Conservation (phyloP, 2,888 invertebrate genomes). For the Clunio marinus region DNA sequence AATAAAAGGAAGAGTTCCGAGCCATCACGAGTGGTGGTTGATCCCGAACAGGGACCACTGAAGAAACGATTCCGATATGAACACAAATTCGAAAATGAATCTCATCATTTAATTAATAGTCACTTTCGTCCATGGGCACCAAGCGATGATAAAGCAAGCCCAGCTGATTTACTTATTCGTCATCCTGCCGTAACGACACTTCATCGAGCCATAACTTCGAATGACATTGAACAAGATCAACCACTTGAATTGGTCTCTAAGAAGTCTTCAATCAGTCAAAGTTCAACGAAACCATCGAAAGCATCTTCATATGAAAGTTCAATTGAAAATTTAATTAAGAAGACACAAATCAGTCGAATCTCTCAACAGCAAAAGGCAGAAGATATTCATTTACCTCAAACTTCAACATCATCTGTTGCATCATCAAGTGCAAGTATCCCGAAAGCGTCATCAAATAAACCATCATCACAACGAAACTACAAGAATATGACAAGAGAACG, state of each 20-base stretch:
- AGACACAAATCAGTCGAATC: conserved; percentile 33
- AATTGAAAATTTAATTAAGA: conserved; percentile 34
- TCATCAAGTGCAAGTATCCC: conserved; percentile 39
- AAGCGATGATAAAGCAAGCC: conserved; percentile 51
- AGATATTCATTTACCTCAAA: conserved; percentile 37
- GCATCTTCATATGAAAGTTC: conserved; percentile 43
- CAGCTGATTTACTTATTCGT: conserved; percentile 49
- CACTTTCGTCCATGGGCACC: conserved; percentile 36
- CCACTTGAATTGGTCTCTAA: conserved; percentile 61
- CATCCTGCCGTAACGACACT: conserved; percentile 52
- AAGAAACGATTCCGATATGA: conserved; percentile 66
- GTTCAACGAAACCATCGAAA: conserved; percentile 43
- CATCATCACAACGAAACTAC: conserved; percentile 73
- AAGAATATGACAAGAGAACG: conserved; percentile 93
- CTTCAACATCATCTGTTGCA: conserved; percentile 40
- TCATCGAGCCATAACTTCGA: conserved; percentile 44
- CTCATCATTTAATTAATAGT: conserved; percentile 34
- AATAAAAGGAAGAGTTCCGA: conserved; percentile 67
- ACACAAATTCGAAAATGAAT: conserved; percentile 42
- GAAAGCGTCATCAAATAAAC: neutral
- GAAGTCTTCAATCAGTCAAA: conserved; percentile 43
- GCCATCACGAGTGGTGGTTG: conserved; percentile 59
- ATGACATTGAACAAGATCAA: conserved; percentile 54
- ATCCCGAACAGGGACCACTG: conserved; percentile 55
- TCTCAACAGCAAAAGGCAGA: conserved; percentile 41